Percentiles rank a stretch among this genome's conserved stretches.
phyloP scores from a whole-genome alignment of 1,140 invertebrate species.

The Delia radicum region DNA sequence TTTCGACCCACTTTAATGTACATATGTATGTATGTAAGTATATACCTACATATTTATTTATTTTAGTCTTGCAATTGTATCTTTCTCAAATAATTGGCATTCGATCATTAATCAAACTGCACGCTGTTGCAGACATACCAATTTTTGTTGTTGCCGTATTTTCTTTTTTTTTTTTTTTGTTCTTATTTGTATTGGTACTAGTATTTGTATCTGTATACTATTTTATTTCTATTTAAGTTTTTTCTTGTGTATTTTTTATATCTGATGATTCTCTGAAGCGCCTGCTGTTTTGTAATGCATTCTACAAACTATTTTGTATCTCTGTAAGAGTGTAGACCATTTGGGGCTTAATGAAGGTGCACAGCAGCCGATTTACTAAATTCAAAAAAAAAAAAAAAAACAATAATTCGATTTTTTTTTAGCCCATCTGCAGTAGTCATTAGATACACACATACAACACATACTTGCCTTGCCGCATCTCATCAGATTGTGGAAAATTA shows the following conservation, averaged over 20 bases:
- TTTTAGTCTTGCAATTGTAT: conserved; percentile 16
- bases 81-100: conserved; percentile 51
- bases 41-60: not conserved
- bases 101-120: conserved; percentile 55
- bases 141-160: conserved; percentile 14
- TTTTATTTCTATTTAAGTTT: conserved; percentile 29
- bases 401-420: not conserved
- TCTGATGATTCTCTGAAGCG: not conserved
- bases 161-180: not conserved
- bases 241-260: not conserved
- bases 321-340: not conserved
- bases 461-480: too few species aligned
- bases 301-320: not conserved
- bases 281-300: conserved; percentile 3
- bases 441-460: not conserved
- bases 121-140: conserved; percentile 42
- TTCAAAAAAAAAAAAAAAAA: not conserved
- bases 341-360: conserved; percentile 3
- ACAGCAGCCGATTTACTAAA: conserved; percentile 3
- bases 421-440: not conserved
- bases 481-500: not conserved
- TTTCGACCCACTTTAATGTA: too few species aligned
- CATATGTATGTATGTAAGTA: not conserved
- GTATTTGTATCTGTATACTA: not conserved
- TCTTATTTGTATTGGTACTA: not conserved